A percentile compares a stretch with the other conserved stretches of the same genome.
These are phyloP conservation scores for Pseudoatta argentina DNA, from an alignment of 1,140 invertebrate species.

Conservation along the genomic window DNA sequence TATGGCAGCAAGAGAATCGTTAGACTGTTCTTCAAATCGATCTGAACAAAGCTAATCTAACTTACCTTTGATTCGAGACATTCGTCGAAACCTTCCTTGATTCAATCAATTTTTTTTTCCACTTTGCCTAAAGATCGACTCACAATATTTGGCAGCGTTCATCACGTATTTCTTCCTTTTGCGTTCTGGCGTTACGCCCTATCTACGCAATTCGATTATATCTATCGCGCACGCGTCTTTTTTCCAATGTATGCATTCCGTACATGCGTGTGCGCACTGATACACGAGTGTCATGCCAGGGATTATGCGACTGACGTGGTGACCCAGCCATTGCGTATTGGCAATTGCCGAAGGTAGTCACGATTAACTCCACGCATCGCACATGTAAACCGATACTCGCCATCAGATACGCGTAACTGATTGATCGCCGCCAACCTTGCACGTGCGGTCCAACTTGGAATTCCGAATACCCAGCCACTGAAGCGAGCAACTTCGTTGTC, in stretches of 20 bases:
- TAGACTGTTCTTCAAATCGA: background rate
- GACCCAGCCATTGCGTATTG: slow-evolving; percentile 38
- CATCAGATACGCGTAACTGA: slow-evolving; percentile 47
- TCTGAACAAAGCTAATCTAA: background rate
- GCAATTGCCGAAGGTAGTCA: slow-evolving; percentile 51
- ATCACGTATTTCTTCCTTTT: slow-evolving; percentile 26
- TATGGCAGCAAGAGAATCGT: background rate
- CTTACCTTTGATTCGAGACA: background rate
- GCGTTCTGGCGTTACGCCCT: slow-evolving; percentile 42
- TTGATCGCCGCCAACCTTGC: slow-evolving; percentile 51
- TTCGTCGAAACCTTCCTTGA: background rate
- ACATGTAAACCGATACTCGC: slow-evolving; percentile 45
- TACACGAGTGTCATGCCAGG: slow-evolving; percentile 31
- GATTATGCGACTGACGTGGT: slow-evolving; percentile 38
- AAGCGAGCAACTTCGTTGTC: background rate
- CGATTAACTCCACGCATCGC: slow-evolving; percentile 42
- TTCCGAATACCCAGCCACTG: slow-evolving; percentile 6
- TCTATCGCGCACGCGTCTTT: slow-evolving; percentile 49
- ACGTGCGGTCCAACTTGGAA: slow-evolving; percentile 49
- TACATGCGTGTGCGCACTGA: background rate
- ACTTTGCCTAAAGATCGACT: background rate
- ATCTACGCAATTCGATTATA: slow-evolving; percentile 43
- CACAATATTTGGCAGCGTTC: slow-evolving; percentile 42
- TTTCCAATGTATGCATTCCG: slow-evolving; percentile 18
- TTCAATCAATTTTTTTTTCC: background rate